Evolutionary conservation across 2,888 invertebrate species (phyloP), one percentile per base, ranked within the genome.

Genomic region (Uropetala carovei): DNA sequence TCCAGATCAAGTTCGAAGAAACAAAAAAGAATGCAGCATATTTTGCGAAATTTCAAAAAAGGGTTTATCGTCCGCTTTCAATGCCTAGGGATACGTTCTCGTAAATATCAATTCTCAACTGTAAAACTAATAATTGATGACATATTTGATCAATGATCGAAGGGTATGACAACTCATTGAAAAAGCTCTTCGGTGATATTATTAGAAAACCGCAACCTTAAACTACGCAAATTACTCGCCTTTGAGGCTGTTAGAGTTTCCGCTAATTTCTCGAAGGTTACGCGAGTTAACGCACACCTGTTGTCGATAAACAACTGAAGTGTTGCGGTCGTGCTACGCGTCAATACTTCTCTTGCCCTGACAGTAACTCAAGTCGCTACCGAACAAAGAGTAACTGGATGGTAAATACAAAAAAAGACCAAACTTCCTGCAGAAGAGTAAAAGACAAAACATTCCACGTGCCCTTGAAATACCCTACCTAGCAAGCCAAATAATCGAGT

Each of bases 191-290:
- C 43, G 43, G 5, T 3, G 43, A 43, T 43, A 43, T 43, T 43
- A 43, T 43, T 43, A 43, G 1, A 43, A 43, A 43, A 43, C 43
- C 43, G 43, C 43, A 43, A 43, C 43, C 43, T 43, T 43, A 43
- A 5, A 43, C 5, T 3, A 43, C 43, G 43, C 5, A 43, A 43
- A 57, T 10, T 56, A 43, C 56, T 83, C 18, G 56, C 83, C 83
- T 56, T 57, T 83, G 83, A 16, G 56, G 57, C 57, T 83, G 56
- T 56, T 43, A 56, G 56, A 43, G 57, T n/a, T 18, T n/a, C 18
- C 82, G 82, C 82, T 82, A 82, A 82, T 82, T 43, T 43, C 57
- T 83, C 11, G 83, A 83, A 83, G 83, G 83, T 83, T 56, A 57
- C 83, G 57, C 83, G 56, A 43, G n/a, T 57, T 43, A 83, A 11